Conservation (phyloP, 2,113 vertebrate genomes). For the Excalfactoria chinensis region DNA sequence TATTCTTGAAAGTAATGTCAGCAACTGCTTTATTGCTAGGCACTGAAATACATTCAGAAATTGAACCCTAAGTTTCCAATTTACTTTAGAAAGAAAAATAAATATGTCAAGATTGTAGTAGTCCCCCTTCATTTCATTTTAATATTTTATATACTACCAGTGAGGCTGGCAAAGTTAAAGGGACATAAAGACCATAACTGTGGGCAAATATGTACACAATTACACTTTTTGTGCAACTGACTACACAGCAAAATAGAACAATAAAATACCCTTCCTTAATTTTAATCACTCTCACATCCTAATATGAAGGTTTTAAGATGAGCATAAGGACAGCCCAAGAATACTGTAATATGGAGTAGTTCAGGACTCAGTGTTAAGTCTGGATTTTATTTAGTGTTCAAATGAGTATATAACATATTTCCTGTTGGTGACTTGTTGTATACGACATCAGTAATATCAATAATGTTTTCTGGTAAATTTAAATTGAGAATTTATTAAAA, state of each 20-base stretch:
- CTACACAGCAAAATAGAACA: not conserved
- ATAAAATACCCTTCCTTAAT: not conserved
- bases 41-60: not conserved
- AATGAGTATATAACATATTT: not conserved
- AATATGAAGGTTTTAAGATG: accelerated
- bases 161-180: not conserved
- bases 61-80: not conserved
- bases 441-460: not conserved
- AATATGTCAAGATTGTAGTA: not conserved
- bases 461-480: not conserved
- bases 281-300: not conserved
- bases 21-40: not conserved
- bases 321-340: not conserved
- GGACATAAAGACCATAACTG: not conserved
- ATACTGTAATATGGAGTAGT: not conserved
- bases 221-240: not conserved
- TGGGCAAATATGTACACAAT: not conserved
- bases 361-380: not conserved
- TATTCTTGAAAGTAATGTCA: not conserved
- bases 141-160: not conserved
- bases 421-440: not conserved
- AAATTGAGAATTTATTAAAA: not conserved
- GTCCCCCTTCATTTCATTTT: not conserved
- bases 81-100: not conserved
- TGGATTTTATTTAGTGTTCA: not conserved